Evolutionary conservation across 2,888 invertebrate species (phyloP).

Genomic region (Proisotoma minuta): DNA sequence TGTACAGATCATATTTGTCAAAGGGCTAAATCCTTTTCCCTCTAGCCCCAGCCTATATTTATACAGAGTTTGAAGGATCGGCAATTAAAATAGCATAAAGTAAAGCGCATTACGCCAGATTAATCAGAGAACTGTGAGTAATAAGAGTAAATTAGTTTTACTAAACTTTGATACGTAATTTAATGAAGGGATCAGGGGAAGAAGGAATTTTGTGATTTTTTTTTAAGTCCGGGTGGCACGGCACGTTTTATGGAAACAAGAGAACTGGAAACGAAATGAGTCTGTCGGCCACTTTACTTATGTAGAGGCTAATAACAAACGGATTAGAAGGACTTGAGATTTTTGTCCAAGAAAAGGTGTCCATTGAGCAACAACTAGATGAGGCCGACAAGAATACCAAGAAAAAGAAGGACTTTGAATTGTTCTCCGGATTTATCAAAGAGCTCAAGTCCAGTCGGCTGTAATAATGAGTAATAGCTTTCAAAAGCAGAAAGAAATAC

Average conservation of each 20-base stretch:
- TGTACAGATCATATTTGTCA: neutral
- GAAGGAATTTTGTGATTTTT: neutral
- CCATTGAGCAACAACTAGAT: slow-evolving; percentile 10
- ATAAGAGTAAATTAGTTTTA: no score
- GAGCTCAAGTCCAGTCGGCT: slow-evolving; percentile 3
- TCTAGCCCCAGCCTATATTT: neutral
- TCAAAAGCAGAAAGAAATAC: neutral
- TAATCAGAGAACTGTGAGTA: neutral
- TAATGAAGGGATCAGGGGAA: neutral
- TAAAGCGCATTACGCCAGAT: neutral
- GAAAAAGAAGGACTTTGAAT: neutral
- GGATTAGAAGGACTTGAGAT: slow-evolving; percentile 8
- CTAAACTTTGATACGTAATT: neutral
- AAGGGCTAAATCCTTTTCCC: neutral
- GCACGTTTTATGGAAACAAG: slow-evolving; percentile 4
- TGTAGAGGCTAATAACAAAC: slow-evolving; percentile 4
- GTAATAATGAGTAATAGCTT: slow-evolving; percentile 18
- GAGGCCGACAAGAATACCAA: slow-evolving; percentile 8
- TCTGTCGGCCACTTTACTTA: slow-evolving; percentile 4
- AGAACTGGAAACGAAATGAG: neutral
- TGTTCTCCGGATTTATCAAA: slow-evolving; percentile 3
- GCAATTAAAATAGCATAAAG: slow-evolving; percentile 9
- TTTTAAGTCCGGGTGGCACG: neutral
- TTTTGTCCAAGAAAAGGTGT: slow-evolving; percentile 11
- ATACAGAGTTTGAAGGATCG: neutral